These are phyloP conservation scores for Acrobasis repandana DNA, from an alignment of 2,888 invertebrate species.

Conservation along the genomic window DNA sequence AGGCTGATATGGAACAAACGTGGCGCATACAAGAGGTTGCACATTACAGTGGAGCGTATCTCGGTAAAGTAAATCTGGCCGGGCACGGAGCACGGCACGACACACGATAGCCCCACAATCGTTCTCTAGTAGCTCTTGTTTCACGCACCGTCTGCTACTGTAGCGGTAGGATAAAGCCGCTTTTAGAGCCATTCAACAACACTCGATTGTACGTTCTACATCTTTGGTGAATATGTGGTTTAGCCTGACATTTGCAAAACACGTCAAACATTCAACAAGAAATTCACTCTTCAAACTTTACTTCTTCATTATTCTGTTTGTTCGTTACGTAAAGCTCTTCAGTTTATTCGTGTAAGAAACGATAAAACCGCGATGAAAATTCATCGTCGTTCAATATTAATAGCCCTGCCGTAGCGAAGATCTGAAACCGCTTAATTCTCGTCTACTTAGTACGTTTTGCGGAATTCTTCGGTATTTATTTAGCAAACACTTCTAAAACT, in stretches of 20 bases:
- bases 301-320: conserved; percentile 6
- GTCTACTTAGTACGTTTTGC: conserved; percentile 36
- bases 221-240: conserved; percentile 11
- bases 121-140: conserved; percentile 61
- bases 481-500: conserved; percentile 10
- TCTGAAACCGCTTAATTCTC: conserved; percentile 31
- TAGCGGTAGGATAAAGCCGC: conserved; percentile 50
- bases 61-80: conserved; percentile 63
- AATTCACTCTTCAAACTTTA: not conserved
- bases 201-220: conserved; percentile 10
- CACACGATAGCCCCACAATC: conserved; percentile 57
- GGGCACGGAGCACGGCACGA: conserved; percentile 40
- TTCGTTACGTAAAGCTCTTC: conserved; percentile 4
- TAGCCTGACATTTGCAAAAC: not conserved
- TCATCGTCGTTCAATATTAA: conserved; percentile 23
- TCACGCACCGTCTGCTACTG: conserved; percentile 64
- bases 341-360: conserved; percentile 12
- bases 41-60: conserved; percentile 62
- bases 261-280: not conserved
- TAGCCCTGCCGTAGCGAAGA: conserved; percentile 17
- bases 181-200: conserved; percentile 18
- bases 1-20: conserved; percentile 43
- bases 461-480: conserved; percentile 26
- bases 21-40: conserved; percentile 53
- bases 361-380: conserved; percentile 22